A percentile compares a stretch with the other conserved stretches of the same genome.
phyloP scores from a whole-genome alignment of 2,797 vertebrate genomes.

The Micropoecilia bifurca region DNA sequence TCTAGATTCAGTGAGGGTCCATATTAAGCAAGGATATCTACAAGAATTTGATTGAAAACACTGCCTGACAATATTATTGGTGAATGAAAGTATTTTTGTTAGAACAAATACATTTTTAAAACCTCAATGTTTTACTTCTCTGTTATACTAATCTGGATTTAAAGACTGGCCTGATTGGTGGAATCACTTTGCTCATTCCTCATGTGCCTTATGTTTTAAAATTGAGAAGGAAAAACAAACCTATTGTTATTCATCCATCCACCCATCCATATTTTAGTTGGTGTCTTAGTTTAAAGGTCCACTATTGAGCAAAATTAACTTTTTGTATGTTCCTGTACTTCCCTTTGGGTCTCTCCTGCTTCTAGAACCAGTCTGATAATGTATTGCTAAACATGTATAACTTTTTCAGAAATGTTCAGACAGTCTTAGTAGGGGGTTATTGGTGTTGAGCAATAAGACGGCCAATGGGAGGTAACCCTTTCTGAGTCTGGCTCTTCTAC shows the following conservation, averaged over 20 bases:
- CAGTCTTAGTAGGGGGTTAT: too few relatives aligned
- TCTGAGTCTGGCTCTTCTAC: too few relatives aligned
- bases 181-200: background rate
- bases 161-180: background rate
- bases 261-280: background rate
- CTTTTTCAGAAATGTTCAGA: too few relatives aligned
- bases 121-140: background rate
- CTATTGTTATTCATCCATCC: background rate
- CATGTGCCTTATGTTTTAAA: background rate
- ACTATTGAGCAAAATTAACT: too few relatives aligned
- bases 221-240: background rate
- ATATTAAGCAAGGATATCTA: constrained; percentile 11
- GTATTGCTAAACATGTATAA: too few relatives aligned
- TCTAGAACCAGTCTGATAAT: too few relatives aligned
- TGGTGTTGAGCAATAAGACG: too few relatives aligned
- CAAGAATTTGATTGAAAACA: background rate
- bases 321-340: too few relatives aligned
- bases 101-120: background rate
- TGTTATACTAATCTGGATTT: background rate
- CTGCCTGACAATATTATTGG: background rate
- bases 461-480: too few relatives aligned
- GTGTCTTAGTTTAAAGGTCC: background rate
- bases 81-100: background rate
- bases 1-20: constrained; percentile 7
- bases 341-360: too few relatives aligned